These are phyloP conservation scores for Philypnodon macrostomus DNA, from an alignment of 2,797 vertebrate species.

Conservation along the genomic window DNA sequence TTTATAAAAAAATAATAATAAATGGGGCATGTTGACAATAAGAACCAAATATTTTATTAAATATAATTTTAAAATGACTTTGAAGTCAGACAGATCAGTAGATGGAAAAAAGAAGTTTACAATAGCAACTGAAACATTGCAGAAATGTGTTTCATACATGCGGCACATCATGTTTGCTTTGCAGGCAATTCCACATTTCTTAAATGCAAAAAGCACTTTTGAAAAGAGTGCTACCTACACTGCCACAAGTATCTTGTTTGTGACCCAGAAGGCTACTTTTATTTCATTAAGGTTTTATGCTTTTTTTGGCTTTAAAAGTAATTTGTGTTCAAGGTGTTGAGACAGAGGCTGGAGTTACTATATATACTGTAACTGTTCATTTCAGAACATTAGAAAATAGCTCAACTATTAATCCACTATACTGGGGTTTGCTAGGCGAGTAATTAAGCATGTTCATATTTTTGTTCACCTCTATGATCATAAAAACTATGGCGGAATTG, in stretches of 20 bases:
- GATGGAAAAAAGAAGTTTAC: conserved; percentile 68
- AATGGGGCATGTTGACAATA: conserved; percentile 56
- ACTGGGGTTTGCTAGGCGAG: too few relatives aligned
- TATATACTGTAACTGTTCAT: background rate
- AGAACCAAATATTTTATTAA: conserved; percentile 84
- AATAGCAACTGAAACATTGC: conserved; percentile 67
- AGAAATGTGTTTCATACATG: conserved; percentile 71
- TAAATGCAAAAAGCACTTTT: conserved; percentile 26
- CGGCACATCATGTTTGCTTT: conserved; percentile 43
- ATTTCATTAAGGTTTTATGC: conserved; percentile 1
- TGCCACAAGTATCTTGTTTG: conserved; percentile 5
- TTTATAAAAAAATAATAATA: conserved; percentile 15
- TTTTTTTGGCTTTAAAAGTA: conserved; percentile 13
- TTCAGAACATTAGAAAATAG: background rate
- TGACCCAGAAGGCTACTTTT: conserved; percentile 11
- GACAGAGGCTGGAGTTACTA: conserved; percentile 15
- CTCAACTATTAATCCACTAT: background rate
- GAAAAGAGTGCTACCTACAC: conserved; percentile 12
- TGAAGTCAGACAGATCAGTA: conserved; percentile 70
- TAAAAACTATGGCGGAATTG: too few relatives aligned
- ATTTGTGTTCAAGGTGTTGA: conserved; percentile 7
- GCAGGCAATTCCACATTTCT: conserved; percentile 37
- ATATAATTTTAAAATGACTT: conserved; percentile 80
- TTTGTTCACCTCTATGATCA: too few relatives aligned
- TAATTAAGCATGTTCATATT: background rate